phyloP scores from a whole-genome alignment of 1,140 invertebrate genomes.

The Ooceraea biroi region DNA sequence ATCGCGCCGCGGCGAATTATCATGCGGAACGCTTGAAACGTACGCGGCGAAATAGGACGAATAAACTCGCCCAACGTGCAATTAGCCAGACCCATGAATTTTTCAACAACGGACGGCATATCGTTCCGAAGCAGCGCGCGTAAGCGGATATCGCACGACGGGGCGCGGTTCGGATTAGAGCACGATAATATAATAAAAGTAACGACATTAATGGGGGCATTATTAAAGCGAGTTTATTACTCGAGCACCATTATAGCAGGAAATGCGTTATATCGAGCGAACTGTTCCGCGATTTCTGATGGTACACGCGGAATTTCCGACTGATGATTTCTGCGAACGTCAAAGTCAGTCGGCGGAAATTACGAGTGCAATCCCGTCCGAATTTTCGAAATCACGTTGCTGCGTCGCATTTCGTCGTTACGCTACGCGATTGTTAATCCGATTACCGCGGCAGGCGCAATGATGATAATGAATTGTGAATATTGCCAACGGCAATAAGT shows the following conservation, averaged over 20 bases:
- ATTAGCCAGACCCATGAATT: constrained; percentile 47
- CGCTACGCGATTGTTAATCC: not conserved
- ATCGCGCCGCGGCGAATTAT: constrained; percentile 42
- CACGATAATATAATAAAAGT: constrained; percentile 57
- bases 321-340: not conserved
- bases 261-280: constrained; percentile 10
- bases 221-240: constrained; percentile 50
- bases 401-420: not conserved
- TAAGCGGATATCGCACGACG: not conserved
- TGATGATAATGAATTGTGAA: constrained; percentile 13
- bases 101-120: constrained; percentile 40
- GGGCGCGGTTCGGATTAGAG: not conserved
- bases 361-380: not conserved
- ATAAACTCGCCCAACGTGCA: constrained; percentile 50
- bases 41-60: constrained; percentile 32
- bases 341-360: constrained; percentile 33
- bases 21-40: constrained; percentile 50
- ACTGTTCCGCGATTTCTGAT: constrained; percentile 23
- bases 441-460: not conserved
- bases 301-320: constrained; percentile 12
- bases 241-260: constrained; percentile 15
- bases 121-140: not conserved
- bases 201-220: constrained; percentile 48
- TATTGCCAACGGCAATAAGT: not conserved
- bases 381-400: constrained; percentile 19